These are phyloP conservation scores for Ailuropoda melanoleuca DNA, from an alignment of 2,113 vertebrate species.

Conservation along the genomic window DNA sequence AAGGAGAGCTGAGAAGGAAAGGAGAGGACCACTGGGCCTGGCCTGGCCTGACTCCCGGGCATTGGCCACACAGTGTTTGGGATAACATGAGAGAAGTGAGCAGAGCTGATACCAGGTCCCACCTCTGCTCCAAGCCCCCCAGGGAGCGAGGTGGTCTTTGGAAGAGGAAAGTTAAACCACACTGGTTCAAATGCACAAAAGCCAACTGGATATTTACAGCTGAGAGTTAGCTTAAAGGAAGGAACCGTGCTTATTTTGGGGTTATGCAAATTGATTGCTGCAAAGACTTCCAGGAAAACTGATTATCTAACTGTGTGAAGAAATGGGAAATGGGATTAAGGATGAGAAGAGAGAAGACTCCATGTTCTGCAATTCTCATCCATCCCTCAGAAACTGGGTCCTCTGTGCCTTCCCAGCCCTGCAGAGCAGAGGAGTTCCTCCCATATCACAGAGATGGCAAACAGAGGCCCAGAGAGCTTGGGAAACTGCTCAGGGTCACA, in stretches of 20 bases:
- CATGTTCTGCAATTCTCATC: background rate
- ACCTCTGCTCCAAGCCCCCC: background rate
- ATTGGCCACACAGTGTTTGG: background rate
- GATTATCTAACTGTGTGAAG: constrained; percentile 6
- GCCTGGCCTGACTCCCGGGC: background rate
- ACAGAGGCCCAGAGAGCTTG: background rate
- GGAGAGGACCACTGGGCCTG: background rate
- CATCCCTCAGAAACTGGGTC: background rate
- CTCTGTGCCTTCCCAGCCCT: background rate
- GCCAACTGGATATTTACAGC: constrained; percentile 76
- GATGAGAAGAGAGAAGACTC: background rate
- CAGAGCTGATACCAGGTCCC: background rate
- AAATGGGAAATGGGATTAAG: background rate
- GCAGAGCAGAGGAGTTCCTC: background rate
- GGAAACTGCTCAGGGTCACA: background rate
- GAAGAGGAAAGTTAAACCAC: constrained; percentile 68
- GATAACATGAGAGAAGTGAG: background rate
- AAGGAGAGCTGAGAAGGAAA: background rate
- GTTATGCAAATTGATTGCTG: constrained; percentile 78
- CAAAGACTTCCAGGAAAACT: constrained; percentile 74
- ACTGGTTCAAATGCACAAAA: constrained; percentile 75
- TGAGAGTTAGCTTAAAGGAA: constrained; percentile 78
- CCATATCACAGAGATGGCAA: background rate
- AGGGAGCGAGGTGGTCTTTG: background rate
- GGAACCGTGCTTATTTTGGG: constrained; percentile 76